Evolutionary conservation across 2,113 vertebrate species (phyloP), one percentile per base, ranked within the genome.

Genomic region (Crypturellus undulatus): DNA sequence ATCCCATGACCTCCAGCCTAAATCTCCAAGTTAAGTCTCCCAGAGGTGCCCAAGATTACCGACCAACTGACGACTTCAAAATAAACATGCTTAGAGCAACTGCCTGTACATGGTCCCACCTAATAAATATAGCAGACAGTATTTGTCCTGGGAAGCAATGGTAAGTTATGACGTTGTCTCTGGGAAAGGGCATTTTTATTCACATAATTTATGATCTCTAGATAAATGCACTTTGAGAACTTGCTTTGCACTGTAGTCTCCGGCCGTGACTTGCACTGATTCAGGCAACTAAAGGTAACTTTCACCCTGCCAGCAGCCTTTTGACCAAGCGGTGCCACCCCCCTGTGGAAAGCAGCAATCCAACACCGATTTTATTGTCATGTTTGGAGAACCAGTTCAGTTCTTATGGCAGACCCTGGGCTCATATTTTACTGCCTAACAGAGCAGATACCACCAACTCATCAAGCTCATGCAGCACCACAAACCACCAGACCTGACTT

Each of bases 101-200:
- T 97, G 95, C 87, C 83, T 71, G 72, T 77, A 75, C 79, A 90
- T 78, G 94, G 80, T 94, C 86, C 94, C 95, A 95, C 92, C 95
- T 96, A 95, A 96, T 97, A 97, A 97, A 97, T 82, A 96, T 3
- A 91, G 90, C 92, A 96, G 92, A 95, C 59, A 12, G 77, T 84
- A 96, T 96, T 96, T 97, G 91, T 71, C 75, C 82, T 92, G 86
- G 90, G 87, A 96, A 97, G 94, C 14, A 65, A 92, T 79, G 90
- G 87, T 92, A 96, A 96, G 71, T 93, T 93, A 91, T 64, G 94
- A 80, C 80, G 94, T 87, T 24, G 28, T 58, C 82, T 86, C 87
- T 84, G 13, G 32, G 91, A 94, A 97, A 96, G 81, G 58, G 71
- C 73, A 69, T 89, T 96, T 95, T 85, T 84, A 94, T 94, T 90